Conservation (phyloP, 1,140 invertebrate species). For the Drosophila pectinifera region DNA sequence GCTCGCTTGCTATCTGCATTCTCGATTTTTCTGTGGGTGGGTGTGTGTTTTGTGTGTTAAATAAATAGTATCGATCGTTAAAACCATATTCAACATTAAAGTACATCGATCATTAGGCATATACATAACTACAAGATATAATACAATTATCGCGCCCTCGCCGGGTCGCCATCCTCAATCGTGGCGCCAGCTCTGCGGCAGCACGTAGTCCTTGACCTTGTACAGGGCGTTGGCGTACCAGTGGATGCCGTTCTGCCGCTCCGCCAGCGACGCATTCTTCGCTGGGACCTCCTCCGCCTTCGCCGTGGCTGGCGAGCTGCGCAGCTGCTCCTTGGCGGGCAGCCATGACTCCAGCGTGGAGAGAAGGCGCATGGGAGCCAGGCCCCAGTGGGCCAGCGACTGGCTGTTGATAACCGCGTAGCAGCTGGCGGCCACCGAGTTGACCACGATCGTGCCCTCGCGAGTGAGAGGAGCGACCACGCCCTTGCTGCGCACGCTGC, state of each 20-base stretch:
- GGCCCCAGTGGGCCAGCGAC: conserved; percentile 92
- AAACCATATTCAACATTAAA: conserved; percentile 80
- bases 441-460: conserved; percentile 94
- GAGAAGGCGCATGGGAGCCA: conserved; percentile 91
- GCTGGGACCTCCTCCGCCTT: conserved; percentile 29
- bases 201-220: conserved; percentile 88
- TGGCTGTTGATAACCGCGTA: conserved; percentile 96
- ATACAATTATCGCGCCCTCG: conserved; percentile 61
- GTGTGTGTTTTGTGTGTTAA: conserved; percentile 44
- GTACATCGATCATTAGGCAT: conserved; percentile 67
- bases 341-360: conserved; percentile 85
- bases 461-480: conserved; percentile 96
- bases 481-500: conserved; percentile 88
- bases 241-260: conserved; percentile 89
- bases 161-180: conserved; percentile 43
- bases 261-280: conserved; percentile 23
- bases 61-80: conserved; percentile 74
- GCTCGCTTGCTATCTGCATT: conserved; percentile 23
- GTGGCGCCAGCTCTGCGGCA: conserved; percentile 87
- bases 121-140: conserved; percentile 79
- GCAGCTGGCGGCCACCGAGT: conserved; percentile 96
- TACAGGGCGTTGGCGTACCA: conserved; percentile 95
- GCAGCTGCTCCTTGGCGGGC: conserved; percentile 59
- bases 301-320: conserved; percentile 50
- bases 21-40: conserved; percentile 20